phyloP scores from a whole-genome alignment of 2,797 vertebrate genomes.

The Mareca penelope region DNA sequence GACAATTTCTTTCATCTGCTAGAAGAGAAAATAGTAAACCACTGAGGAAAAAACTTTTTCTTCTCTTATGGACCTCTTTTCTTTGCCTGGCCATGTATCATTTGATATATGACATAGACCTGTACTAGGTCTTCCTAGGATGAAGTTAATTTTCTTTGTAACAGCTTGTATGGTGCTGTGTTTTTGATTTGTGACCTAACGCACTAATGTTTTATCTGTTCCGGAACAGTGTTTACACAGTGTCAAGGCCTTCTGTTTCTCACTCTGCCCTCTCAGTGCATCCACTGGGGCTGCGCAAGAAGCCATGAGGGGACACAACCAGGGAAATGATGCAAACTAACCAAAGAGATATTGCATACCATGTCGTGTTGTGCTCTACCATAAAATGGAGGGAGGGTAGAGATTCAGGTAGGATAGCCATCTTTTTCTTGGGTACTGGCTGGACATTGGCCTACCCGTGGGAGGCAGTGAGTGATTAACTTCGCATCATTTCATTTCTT shows the following conservation, averaged over 20 bases:
- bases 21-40: conserved; percentile 82
- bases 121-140: background rate
- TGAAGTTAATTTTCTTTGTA: background rate
- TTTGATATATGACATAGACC: rapidly evolving
- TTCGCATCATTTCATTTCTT: background rate
- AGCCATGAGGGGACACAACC: background rate
- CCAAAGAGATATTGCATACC: background rate
- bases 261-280: background rate
- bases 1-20: conserved; percentile 85
- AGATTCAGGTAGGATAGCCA: background rate
- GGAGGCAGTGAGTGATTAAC: background rate
- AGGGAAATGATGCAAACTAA: background rate
- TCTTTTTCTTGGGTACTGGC: background rate
- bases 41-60: conserved; percentile 72
- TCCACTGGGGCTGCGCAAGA: background rate
- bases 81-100: background rate
- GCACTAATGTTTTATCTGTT: background rate
- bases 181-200: background rate
- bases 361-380: background rate
- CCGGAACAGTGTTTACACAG: background rate
- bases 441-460: background rate
- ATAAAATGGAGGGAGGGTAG: background rate
- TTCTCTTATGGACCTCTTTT: background rate
- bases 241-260: background rate
- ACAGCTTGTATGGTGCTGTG: background rate